Base-by-base conservation (phyloP, 2,888 invertebrate species). In the Oligia fasciuncula region DNA sequence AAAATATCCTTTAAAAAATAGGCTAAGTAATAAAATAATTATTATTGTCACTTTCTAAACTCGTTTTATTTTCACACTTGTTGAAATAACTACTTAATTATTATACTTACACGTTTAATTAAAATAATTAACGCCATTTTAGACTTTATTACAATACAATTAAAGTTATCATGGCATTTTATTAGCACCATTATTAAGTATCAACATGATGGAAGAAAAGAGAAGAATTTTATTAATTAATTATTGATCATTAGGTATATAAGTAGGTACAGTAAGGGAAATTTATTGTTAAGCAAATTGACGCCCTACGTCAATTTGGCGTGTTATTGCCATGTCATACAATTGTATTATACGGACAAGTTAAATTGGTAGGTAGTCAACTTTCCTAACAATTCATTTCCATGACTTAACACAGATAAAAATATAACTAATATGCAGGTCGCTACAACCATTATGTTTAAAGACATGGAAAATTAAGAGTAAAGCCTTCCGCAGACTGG, bases 151-250 rank as follows among this genome's bases (percentile, higher is more conserved):
- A 35, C 43, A 69, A 57, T 57, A 54, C n/a, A 63, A 14, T 46
- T 72, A 66, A 51, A 13, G 17, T 62, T 76, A 57, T 5, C 13
- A 49, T 73, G 68, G 67, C 68, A 77, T 77, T 66, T 77, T 68
- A 76, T 72, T 81, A 84, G 81, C 81, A 84, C 84, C 84, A 67
- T 71, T 77, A 68, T 65, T 73, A 62, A 77, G 65, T 74, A 73
- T 74, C 67, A 65, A 63, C 4, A 49, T 40, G 5, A 73, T 29
- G 54, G 65, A 66, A 71, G 40, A 29, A 62, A 4, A 40, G 2
- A n/a, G 11, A 54, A 40, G 1, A 77, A 19, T 46, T 17, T n/a
- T 17, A n/a, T n/a, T n/a, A n/a, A n/a, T n/a, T n/a, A n/a, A n/a
- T n/a, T n/a, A n/a, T n/a, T n/a, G n/a, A n/a, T n/a, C n/a, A n/a